Base-by-base conservation (phyloP, 2,113 vertebrate species). In the Passer montanus region DNA sequence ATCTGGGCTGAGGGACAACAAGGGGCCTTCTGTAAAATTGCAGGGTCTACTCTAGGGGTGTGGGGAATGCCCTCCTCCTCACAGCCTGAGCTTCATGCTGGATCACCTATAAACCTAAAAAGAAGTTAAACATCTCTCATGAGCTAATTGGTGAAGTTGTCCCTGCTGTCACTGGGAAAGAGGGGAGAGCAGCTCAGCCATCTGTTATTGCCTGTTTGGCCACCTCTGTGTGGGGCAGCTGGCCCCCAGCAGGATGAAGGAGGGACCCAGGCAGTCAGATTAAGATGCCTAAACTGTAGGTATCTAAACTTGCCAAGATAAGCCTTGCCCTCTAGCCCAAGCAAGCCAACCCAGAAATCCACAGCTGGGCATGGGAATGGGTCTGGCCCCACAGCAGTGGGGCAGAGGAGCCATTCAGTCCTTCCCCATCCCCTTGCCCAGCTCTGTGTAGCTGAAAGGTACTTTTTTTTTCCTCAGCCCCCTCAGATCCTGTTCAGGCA, bases 381-480 rank as follows among this genome's bases (percentile, higher is more conserved):
- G 13, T 20, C 44, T 83, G 72, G 10, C 10, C 41, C 58, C 37
- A 52, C 4, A 44, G 60, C 13, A 55, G 30, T 30, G 39, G 46
- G 50, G 18, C 20, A 74, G 55, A 47, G 41, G 44, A 87, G 9
- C 7, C 16, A 14, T 50, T 46, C 12, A 69, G 23, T 16, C 49
- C 28, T 78, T 74, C 11, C 18, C 26, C 28, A 21, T 24, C 7
- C 28, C 28, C 18, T 16, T 43, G 33, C 6, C 59, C 35, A 53
- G 16, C 43, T 43, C 35, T 19, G 22, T 3, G 1, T 7, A 72
- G 55, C 21, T 76, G 50, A 67, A 66, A 30, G 21, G 28, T n/a
- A 12, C 13, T 12, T 53, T 16, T 39, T 37, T 56, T n/a, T 11
- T 1, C 1, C 31, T 41, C 16, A 21, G 10, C 1, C 5, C 4